phyloP scores from a whole-genome alignment of 2,113 vertebrate genomes.

The Zosterops pallidus region DNA sequence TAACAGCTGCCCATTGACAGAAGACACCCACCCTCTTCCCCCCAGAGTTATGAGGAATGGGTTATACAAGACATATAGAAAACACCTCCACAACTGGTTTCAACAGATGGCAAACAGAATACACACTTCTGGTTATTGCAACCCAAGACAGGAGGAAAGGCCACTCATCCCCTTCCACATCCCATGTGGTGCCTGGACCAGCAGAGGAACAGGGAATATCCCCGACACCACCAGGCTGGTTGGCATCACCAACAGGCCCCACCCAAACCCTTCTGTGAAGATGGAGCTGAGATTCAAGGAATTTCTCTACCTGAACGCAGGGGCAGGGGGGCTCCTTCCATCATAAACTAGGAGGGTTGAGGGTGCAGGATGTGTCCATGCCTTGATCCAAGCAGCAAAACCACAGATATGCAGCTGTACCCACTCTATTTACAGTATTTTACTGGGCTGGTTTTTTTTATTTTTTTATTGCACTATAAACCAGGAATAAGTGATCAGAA shows the following conservation, averaged over 20 bases:
- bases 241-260: background rate
- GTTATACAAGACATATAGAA: no score
- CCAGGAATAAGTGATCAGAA: conserved; percentile 53
- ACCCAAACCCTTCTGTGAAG: background rate
- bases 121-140: no score
- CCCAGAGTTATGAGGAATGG: no score
- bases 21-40: no score
- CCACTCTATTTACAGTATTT: background rate
- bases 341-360: background rate
- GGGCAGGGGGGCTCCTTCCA: background rate
- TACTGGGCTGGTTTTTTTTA: background rate
- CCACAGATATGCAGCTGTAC: background rate
- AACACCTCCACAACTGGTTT: no score
- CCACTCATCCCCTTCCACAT: background rate
- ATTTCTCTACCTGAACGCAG: background rate
- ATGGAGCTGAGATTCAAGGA: background rate
- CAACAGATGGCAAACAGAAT: no score
- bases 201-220: background rate
- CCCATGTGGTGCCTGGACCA: background rate
- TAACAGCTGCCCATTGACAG: no score
- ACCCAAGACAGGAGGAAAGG: background rate
- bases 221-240: background rate
- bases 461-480: conserved; percentile 56
- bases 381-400: background rate
- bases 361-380: background rate